Base-by-base conservation (phyloP, 2,888 invertebrate species). In the Temnothorax rugatulus region DNA sequence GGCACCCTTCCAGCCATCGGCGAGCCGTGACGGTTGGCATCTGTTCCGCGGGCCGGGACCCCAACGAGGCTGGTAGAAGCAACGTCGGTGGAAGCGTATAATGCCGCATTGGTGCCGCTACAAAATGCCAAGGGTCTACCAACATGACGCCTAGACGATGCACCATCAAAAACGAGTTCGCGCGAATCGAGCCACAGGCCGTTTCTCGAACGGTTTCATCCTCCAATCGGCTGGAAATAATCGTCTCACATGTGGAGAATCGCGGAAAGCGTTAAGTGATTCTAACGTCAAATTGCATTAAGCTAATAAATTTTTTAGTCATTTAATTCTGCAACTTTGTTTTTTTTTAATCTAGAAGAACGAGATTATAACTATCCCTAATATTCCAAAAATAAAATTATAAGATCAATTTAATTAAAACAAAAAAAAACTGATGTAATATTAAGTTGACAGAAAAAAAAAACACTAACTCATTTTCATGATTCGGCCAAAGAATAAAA, bases 21-120 rank as follows among this genome's bases (percentile, higher is more conserved):
- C 94, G 95, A 94, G 93, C 94, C 95, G 94, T 95, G 94, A 95
- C 95, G 95, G 91, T 92, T 93, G 94, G 94, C 95, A 95, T 95
- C 95, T 95, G 95, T 93, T 94, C 92, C 91, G 91, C 87, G 90
- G 90, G 84, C 86, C 86, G 88, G 88, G 88, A 91, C 87, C 91
- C 90, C 91, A 90, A 88, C 90, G 82, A 89, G 85, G 79, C 75
- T 82, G 86, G 61, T 82, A 79, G 87, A 85, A 86, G 69, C 89
- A 85, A 54, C 82, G 79, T 82, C 83, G 61, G 68, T 85, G 84
- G 63, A 63, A 89, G 81, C 84, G 71, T 84, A 87, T 85, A 89
- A 87, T 84, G 86, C 69, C 75, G 57, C 63, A 63, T 77, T 57
- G 77, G 64, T 71, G 85, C 84, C 74, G 68, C 84, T 86, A 85